These are phyloP conservation scores for Disparrhopalites patrizii DNA, from an alignment of 2,888 invertebrate species.

Conservation along the genomic window DNA sequence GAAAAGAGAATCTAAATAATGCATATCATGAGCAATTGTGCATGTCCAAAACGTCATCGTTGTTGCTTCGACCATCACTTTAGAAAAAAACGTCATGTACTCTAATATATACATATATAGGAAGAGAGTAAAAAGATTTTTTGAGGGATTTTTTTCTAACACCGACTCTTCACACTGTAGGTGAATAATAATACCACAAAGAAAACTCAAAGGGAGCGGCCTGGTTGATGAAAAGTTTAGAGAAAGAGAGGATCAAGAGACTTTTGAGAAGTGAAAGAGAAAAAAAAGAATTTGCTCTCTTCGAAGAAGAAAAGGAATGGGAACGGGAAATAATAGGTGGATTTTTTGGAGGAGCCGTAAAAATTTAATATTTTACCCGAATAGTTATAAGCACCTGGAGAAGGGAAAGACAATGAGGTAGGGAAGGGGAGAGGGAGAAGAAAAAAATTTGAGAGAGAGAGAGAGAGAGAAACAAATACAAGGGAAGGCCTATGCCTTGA, in stretches of 20 bases:
- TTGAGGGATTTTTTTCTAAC: too few species aligned
- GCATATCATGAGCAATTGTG: slow-evolving; percentile 25
- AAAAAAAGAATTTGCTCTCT: not conserved
- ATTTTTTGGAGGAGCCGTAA: too few species aligned
- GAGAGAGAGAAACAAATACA: too few species aligned
- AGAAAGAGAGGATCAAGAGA: not conserved
- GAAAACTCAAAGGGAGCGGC: slow-evolving; percentile 1
- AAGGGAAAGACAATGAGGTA: not conserved
- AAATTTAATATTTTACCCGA: too few species aligned
- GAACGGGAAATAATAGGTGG: too few species aligned
- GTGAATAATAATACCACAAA: too few species aligned
- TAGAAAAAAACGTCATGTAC: too few species aligned
- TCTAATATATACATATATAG: too few species aligned
- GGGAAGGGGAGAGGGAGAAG: not conserved
- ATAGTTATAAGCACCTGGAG: not conserved
- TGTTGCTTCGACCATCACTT: slow-evolving; percentile 8
- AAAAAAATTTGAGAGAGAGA: too few species aligned
- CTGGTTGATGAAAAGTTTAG: slow-evolving; percentile 1
- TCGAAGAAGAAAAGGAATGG: not conserved
- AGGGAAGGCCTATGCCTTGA: too few species aligned
- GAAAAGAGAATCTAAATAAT: slow-evolving; percentile 2
- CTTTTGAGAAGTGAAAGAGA: not conserved
- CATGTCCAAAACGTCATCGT: slow-evolving; percentile 25
- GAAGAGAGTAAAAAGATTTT: too few species aligned
- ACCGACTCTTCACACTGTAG: too few species aligned